Conservation (phyloP, 2,888 invertebrate species). For the Podotricha telesiphe region DNA sequence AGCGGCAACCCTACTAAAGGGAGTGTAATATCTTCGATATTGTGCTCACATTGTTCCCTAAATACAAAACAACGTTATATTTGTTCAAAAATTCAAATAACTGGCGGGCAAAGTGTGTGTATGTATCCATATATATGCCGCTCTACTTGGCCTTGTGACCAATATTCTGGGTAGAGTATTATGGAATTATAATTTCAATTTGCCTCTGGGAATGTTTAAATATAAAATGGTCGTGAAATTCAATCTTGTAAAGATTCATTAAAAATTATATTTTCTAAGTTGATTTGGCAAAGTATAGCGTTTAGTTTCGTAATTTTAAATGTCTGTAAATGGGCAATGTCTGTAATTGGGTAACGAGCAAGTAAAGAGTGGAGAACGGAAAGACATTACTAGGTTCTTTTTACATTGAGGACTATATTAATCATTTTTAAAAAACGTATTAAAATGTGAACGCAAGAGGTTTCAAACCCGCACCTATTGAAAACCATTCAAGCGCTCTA, state of each 20-base stretch:
- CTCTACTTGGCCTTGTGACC: background rate
- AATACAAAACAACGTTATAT: constrained; percentile 37
- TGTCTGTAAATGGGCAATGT: no score
- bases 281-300: no score
- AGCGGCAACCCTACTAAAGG: constrained; percentile 19
- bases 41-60: constrained; percentile 35
- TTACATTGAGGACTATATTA: no score
- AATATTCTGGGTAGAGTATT: background rate
- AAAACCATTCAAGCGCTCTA: no score
- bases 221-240: background rate
- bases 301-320: no score
- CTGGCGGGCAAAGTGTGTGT: constrained; percentile 25
- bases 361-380: no score
- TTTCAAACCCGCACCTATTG: no score
- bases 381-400: no score
- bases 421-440: no score
- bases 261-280: no score
- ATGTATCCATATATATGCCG: background rate
- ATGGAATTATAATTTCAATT: constrained; percentile 2
- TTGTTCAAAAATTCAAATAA: constrained; percentile 40
- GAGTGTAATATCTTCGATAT: constrained; percentile 32
- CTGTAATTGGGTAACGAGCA: no score
- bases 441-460: no score
- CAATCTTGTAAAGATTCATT: background rate
- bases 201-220: background rate